Evolutionary conservation across 2,113 vertebrate species (phyloP), one percentile per base, ranked within the genome.

Genomic region (Siniperca chuatsi): DNA sequence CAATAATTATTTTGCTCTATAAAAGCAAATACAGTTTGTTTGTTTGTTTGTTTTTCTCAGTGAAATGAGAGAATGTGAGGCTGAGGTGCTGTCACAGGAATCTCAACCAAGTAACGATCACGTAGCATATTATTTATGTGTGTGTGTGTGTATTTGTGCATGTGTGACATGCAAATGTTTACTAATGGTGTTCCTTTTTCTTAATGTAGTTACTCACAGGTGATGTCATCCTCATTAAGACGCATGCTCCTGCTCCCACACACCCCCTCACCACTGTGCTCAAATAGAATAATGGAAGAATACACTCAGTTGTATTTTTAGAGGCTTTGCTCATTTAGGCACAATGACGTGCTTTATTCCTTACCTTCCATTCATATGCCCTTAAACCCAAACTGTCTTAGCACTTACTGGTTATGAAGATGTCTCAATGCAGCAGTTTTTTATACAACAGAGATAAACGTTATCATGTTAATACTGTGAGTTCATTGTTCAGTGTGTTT

Each of bases 141-240:
- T 40, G 12, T 40, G 12, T 69, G 6, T 75, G 50, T 16, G 57
- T 23, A 8, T 81, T 66, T 55, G 42, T 6, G 35, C 13, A 3
- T 87, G 66, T 79, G 33, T 75, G 25, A 16, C 29, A 75, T 33
- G 52, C 35, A 55, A 54, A 35, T 62, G 54, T 79, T 23, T 68
- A 65, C 37, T 79, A 35, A n/a, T 18, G 42, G 58, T 65, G 44
- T 61, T 86, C 50, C 29, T 44, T 72, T 29, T n/a, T 65, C 50
- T 81, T 50, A 84, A 74, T 81, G 77, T 82, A 70, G 83, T 79
- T 29, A 69, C 65, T 82, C 67, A 70, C 37, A 61, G 82, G 46
- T 85, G 84, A 90, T 87, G 77, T 89, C 71, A 87, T 82, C 44
- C 65, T 88, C 55, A 87, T 90, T 89, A 66, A 75, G 80, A 75